Evolutionary conservation across 2,888 invertebrate genomes (phyloP), one percentile per base, ranked within the genome.

Genomic region (Drosophila birchii): DNA sequence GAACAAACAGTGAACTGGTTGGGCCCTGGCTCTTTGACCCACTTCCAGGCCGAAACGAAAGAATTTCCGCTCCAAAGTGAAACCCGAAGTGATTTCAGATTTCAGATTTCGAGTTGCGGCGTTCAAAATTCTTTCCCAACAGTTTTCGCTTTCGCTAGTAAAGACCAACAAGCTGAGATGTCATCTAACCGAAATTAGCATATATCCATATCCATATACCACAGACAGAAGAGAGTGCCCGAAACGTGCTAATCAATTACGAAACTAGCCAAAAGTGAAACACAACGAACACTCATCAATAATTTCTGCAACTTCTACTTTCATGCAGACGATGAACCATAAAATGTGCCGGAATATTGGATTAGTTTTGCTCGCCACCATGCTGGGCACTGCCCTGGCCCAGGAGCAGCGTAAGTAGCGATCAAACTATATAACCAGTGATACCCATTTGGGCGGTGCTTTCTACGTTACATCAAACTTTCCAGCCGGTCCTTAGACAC

Each of bases 321-420:
- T 91, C 78, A 78, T 78, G 54, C 78, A 86, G 79, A 67, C 71
- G 45, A 23, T 67, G 34, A 23, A 55, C 83, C 62, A 67, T 41
- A 69, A 39, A 53, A 90, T 91, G 91, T 74, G 72, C 45, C 79
- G 84, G 45, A 85, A 80, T 76, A 70, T 83, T 38, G 78, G 69
- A 83, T 75, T 89, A 29, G 38, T 89, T 59, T 62, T 89, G 60
- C 63, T 91, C 41, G 55, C 86, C 55, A 63, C 81, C 47, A 55
- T 81, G 43, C 36, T 88, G 61, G 80, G 80, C 64, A 66, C 75
- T 43, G 75, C 76, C 70, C 80, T 79, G 69, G 88, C 82, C 56
- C 88, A 84, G 61, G 79, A 85, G 74, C 90, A 91, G 72, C 90
- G 91, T 91, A 85, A 91, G 91, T 91, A 78, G 34, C 26, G 39